Base-by-base conservation (phyloP, 2,113 vertebrate genomes). In the Pluvianellus socialis region DNA sequence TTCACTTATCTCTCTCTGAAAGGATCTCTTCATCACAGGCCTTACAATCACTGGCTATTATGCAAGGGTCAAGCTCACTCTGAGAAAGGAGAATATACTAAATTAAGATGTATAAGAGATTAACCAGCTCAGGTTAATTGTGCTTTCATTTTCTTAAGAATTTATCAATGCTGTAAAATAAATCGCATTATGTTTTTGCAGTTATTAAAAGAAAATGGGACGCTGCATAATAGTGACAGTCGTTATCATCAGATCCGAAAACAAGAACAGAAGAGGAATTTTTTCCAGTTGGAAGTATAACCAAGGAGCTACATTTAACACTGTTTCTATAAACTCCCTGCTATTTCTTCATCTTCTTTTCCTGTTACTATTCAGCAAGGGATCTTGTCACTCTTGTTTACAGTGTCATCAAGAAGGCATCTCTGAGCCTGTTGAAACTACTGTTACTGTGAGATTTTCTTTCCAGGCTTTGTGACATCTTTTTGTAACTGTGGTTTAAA, bases 61-160 rank as follows among this genome's bases (percentile, higher is more conserved):
- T 81, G 65, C 1, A 2, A 30, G 52, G 86, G 90, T 91, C 93
- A 96, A 92, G 66, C 53, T 84, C 42, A 74, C 56, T 73, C 27
- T 81, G 67, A 92, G 49, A 45, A 85, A 84, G 26, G 52, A 92
- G 76, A 81, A 75, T 74, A 44, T 35, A 52, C 28, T 82, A 88
- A 94, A 95, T 96, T 94, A 96, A 95, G 94, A 93, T 70, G 30
- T 52, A n/a, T 61, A 56, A 70, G 68, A 92, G 90, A 97, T 95
- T 94, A 94, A 95, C 33, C 8, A 55, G 49, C 38, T 73, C 70
- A 91, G 90, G 90, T 95, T 97, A 97, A 96, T 97, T 96, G 63
- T 92, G 61, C 93, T 96, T 94, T 75, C 80, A 94, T 92, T 96
- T 96, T 84, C 63, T 72, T 17, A 15, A 91, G 33, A 83, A 95